A percentile compares a stretch with the other conserved stretches of the same genome.
Conservation (phyloP, 1,140 invertebrate genomes). For the Periplaneta americana region DNA sequence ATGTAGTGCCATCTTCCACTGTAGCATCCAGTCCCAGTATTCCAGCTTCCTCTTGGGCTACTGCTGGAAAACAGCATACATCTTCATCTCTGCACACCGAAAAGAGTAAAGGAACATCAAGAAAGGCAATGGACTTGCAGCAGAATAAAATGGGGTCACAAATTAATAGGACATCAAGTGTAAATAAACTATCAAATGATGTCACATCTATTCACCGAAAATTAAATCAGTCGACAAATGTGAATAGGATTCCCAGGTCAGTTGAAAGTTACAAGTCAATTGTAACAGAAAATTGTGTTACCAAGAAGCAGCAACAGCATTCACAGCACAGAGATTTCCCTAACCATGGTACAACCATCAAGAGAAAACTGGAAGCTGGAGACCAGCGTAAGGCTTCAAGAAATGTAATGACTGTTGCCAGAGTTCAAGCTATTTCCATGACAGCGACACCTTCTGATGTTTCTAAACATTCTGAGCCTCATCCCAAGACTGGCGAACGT, state of each 20-base stretch:
- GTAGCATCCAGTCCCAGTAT: background rate
- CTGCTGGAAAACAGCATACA: background rate
- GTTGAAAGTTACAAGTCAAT: background rate
- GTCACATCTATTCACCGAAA: background rate
- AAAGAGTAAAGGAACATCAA: background rate
- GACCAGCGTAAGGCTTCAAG: background rate
- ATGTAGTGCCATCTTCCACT: background rate
- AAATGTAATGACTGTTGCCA: constrained; percentile 7
- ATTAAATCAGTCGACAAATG: background rate
- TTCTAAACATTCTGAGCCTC: background rate
- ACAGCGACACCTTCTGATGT: background rate
- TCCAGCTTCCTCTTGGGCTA: background rate
- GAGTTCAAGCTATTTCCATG: background rate
- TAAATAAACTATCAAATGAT: background rate
- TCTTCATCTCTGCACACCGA: background rate
- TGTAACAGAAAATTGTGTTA: background rate
- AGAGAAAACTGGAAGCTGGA: background rate
- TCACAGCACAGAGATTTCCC: constrained; percentile 5
- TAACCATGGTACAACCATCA: constrained; percentile 4
- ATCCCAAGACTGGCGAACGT: background rate
- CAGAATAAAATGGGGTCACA: background rate
- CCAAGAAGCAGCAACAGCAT: background rate
- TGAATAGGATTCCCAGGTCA: background rate
- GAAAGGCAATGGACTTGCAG: background rate
- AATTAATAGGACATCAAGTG: background rate